phyloP scores from a whole-genome alignment of 2,888 invertebrate genomes.

The Platynereis dumerilii region DNA sequence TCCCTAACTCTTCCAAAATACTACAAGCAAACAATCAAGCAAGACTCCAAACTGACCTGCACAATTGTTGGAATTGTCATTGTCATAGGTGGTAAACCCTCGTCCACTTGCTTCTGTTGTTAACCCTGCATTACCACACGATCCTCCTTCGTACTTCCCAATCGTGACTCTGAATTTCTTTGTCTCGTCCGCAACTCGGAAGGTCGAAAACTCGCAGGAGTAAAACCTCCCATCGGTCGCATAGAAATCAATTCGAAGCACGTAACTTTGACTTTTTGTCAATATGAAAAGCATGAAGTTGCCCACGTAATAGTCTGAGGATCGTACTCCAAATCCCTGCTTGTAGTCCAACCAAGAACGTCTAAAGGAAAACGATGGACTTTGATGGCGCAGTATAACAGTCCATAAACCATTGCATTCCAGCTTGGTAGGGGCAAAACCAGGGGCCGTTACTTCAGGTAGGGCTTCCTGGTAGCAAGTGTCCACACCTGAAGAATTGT shows the following conservation, averaged over 20 bases:
- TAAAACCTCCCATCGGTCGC: neutral
- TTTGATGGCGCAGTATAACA: neutral
- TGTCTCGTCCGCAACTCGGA: neutral
- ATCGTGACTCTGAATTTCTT: neutral
- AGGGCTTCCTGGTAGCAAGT: neutral
- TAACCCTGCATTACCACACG: neutral
- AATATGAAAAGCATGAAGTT: neutral
- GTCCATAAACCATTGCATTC: neutral
- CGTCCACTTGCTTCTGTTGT: neutral
- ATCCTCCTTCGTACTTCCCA: neutral
- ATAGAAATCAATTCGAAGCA: neutral
- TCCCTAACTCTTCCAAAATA: no score
- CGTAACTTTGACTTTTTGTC: neutral
- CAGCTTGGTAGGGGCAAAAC: neutral
- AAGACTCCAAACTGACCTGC: neutral
- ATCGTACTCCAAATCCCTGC: neutral
- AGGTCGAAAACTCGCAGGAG: neutral
- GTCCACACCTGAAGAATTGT: neutral
- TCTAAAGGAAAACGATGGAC: neutral
- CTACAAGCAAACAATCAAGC: no score
- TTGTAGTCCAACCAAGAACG: neutral
- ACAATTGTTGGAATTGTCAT: slow-evolving; percentile 5
- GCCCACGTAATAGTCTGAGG: neutral
- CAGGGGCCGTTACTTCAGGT: neutral
- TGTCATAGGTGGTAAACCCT: neutral